Percentiles rank a stretch among this genome's conserved stretches.
Evolutionary conservation across 1,140 invertebrate species (phyloP).

Genomic region (Drosophila mauritiana): DNA sequence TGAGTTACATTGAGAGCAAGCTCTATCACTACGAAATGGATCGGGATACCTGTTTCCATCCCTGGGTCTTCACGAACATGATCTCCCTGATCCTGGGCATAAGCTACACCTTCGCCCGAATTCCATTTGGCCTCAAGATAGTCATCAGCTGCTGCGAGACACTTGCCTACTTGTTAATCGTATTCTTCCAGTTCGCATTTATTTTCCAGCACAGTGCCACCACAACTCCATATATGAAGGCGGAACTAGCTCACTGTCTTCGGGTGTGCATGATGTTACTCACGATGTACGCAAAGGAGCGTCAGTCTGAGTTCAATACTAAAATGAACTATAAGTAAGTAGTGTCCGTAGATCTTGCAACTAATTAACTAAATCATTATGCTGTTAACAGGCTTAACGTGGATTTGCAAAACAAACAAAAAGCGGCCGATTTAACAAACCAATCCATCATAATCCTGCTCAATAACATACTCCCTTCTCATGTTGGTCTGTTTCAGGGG

Average conservation of each 20-base stretch:
- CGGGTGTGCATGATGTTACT: conserved; percentile 89
- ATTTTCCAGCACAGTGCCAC: conserved; percentile 87
- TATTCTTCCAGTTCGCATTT: conserved; percentile 86
- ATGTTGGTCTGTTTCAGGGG: conserved; percentile 89
- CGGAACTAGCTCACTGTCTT: conserved; percentile 89
- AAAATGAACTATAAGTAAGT: conserved; percentile 88
- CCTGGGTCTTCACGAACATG: conserved; percentile 92
- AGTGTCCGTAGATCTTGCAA: no score
- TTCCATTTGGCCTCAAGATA: conserved; percentile 93
- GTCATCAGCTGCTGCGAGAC: conserved; percentile 88
- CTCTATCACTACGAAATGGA: conserved; percentile 50
- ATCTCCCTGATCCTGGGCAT: conserved; percentile 90
- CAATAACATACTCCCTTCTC: conserved; percentile 93
- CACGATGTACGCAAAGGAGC: conserved; percentile 91
- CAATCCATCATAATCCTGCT: conserved; percentile 92
- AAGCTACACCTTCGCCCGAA: conserved; percentile 92
- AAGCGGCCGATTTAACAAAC: conserved; percentile 90
- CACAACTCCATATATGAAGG: conserved; percentile 87
- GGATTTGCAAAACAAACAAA: conserved; percentile 91
- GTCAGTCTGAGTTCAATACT: conserved; percentile 94
- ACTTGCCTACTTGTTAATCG: conserved; percentile 88
- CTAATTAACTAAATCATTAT: not conserved
- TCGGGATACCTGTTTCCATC: conserved; percentile 85
- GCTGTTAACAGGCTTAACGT: conserved; percentile 62
- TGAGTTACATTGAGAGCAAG: conserved; percentile 45